Evolutionary conservation across 2,888 invertebrate species (phyloP).

Genomic region (Germaria angustata): DNA sequence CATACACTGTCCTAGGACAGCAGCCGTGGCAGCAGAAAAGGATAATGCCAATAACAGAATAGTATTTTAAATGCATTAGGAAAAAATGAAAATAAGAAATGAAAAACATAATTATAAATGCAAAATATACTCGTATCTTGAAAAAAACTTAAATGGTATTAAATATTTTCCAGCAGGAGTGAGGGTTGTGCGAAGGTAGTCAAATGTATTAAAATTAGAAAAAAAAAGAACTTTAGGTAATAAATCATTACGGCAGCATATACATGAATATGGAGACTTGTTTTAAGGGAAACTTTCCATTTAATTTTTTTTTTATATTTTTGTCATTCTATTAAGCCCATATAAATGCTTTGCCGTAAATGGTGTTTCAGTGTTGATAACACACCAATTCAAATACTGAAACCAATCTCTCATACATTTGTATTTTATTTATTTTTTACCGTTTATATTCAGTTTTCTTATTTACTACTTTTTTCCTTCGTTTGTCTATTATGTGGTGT

Average conservation of each 20-base stretch:
- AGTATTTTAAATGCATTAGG: slow-evolving; percentile 53
- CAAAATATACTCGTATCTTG: slow-evolving; percentile 45
- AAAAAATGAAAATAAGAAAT: slow-evolving; percentile 15
- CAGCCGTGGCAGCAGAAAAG: slow-evolving; percentile 43
- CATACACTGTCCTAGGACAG: slow-evolving; percentile 8
- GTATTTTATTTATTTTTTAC: slow-evolving; percentile 30
- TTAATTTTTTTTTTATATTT: slow-evolving; percentile 3
- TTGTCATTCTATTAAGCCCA: slow-evolving; percentile 44
- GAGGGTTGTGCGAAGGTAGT: slow-evolving; percentile 17
- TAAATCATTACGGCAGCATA: slow-evolving; percentile 60
- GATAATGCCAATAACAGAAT: slow-evolving; percentile 63
- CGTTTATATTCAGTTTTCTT: not conserved
- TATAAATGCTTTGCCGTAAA: slow-evolving; percentile 19
- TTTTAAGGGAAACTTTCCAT: slow-evolving; percentile 56
- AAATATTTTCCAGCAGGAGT: not conserved
- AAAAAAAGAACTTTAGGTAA: slow-evolving; percentile 40
- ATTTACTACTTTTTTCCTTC: slow-evolving; percentile 19
- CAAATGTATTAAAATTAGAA: slow-evolving; percentile 46
- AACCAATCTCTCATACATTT: slow-evolving; percentile 39
- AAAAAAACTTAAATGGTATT: slow-evolving; percentile 21
- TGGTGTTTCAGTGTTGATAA: slow-evolving; percentile 63
- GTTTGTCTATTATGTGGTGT: slow-evolving; percentile 58
- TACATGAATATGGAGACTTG: slow-evolving; percentile 56
- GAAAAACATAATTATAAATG: slow-evolving; percentile 64
- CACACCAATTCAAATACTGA: slow-evolving; percentile 40